A percentile compares a stretch with the other conserved stretches of the same genome.
Conservation (phyloP, 2,888 invertebrate genomes). For the Drosophila maculinotata region DNA sequence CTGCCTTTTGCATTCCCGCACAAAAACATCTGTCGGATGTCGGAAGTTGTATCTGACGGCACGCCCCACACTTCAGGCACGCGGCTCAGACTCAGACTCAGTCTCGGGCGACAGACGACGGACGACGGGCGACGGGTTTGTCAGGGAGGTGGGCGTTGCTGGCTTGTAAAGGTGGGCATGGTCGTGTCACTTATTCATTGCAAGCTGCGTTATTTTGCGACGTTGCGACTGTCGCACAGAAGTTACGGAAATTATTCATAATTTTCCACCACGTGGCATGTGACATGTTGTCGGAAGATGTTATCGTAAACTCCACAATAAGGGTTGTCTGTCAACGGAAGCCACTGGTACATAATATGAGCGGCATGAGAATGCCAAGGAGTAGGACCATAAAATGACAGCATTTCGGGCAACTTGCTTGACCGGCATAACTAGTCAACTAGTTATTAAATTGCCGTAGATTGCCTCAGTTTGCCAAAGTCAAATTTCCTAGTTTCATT, state of each 20-base stretch:
- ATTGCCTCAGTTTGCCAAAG: no score
- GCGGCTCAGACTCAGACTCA: conserved; percentile 12
- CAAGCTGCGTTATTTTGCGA: conserved; percentile 69
- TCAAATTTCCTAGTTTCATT: no score
- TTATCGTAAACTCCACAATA: conserved; percentile 48
- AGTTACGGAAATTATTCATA: conserved; percentile 82
- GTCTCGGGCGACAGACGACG: no score
- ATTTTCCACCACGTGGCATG: conserved; percentile 69
- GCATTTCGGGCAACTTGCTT: conserved; percentile 5
- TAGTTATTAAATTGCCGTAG: no score
- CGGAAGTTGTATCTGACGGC: conserved; percentile 82
- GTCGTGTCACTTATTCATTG: conserved; percentile 63
- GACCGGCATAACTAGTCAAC: no score
- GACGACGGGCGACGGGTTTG: background rate
- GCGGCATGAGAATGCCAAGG: background rate
- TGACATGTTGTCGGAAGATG: conserved; percentile 52
- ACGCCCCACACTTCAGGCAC: conserved; percentile 70
- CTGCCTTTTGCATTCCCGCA: conserved; percentile 46
- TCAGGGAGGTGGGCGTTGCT: no score
- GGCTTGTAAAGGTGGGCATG: conserved; percentile 57
- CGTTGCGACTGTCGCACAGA: conserved; percentile 52
- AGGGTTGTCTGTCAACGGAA: conserved; percentile 74
- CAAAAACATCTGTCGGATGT: conserved; percentile 78
- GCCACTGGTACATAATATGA: conserved; percentile 33
- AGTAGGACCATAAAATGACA: background rate